phyloP scores from a whole-genome alignment of 2,888 invertebrate species.

The Papilio gigon region DNA sequence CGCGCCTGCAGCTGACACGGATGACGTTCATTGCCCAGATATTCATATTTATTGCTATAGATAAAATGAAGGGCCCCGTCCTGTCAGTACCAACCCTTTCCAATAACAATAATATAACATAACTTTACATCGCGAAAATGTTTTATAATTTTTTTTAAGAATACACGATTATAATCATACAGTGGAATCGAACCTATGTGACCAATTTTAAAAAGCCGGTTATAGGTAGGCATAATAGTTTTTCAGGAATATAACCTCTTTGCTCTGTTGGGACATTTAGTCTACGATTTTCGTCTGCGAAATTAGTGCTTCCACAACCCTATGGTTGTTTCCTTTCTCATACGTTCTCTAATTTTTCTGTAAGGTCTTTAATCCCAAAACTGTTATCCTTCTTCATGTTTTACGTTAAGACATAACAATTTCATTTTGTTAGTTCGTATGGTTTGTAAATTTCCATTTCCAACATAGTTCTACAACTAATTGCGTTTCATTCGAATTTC shows the following conservation, averaged over 20 bases:
- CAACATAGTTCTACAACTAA: not conserved
- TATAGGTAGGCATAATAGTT: no score
- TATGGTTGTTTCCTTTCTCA: no score
- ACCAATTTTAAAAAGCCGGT: no score
- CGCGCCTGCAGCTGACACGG: slow-evolving; percentile 62
- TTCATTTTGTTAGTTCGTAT: not conserved
- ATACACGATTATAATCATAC: no score
- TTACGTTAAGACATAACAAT: not conserved
- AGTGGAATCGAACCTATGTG: no score
- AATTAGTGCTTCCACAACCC: no score
- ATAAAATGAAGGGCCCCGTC: slow-evolving; percentile 43
- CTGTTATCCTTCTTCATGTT: no score
- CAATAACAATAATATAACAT: not conserved
- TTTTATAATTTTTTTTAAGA: no score
- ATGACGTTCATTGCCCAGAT: slow-evolving; percentile 58
- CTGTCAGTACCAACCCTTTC: slow-evolving; percentile 25
- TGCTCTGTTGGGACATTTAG: no score
- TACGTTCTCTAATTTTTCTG: not conserved
- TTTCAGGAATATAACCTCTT: no score
- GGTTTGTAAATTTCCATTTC: not conserved
- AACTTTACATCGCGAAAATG: no score
- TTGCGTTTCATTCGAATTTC: slow-evolving; percentile 22
- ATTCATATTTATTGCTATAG: slow-evolving; percentile 54
- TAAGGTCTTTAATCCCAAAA: not conserved
- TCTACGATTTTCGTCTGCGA: no score